Conservation (phyloP, 2,113 vertebrate genomes). For the Speoplatyrhinus poulsoni region DNA sequence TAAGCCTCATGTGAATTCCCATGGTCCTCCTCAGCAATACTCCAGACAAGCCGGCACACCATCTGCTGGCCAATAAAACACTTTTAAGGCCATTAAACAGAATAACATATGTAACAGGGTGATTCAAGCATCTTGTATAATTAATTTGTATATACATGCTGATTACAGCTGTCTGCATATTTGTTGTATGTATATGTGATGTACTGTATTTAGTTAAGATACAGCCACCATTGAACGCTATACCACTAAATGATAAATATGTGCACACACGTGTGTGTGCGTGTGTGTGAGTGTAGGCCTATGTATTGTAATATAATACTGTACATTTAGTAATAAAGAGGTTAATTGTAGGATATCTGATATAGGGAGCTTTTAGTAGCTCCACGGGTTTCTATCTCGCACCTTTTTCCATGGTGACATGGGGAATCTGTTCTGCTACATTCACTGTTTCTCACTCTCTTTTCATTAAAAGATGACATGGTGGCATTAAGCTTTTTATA, state of each 20-base stretch:
- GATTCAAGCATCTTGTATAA: neutral
- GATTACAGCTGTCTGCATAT: neutral
- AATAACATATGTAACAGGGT: slow-evolving; percentile 6
- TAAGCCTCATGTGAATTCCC: slow-evolving; percentile 2
- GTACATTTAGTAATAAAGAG: neutral
- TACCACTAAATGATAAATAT: no score
- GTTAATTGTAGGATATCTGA: slow-evolving; percentile 15
- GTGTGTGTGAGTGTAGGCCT: neutral
- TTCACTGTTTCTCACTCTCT: slow-evolving; percentile 10
- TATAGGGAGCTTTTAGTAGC: slow-evolving; percentile 45
- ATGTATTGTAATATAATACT: neutral
- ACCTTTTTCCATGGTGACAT: slow-evolving; percentile 26
- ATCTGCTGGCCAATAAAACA: neutral
- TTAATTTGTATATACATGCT: neutral
- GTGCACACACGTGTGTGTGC: no score
- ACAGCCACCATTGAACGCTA: neutral
- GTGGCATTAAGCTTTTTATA: neutral
- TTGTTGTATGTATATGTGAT: neutral
- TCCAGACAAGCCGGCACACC: neutral
- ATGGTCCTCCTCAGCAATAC: neutral
- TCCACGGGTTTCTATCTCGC: slow-evolving; percentile 37
- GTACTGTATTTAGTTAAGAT: slow-evolving; percentile 27
- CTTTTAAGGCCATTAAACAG: neutral
- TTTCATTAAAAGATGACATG: no score
- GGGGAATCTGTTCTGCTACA: slow-evolving; percentile 25